Evolutionary conservation across 2,888 invertebrate species (phyloP).

Genomic region (Oscheius sp.): DNA sequence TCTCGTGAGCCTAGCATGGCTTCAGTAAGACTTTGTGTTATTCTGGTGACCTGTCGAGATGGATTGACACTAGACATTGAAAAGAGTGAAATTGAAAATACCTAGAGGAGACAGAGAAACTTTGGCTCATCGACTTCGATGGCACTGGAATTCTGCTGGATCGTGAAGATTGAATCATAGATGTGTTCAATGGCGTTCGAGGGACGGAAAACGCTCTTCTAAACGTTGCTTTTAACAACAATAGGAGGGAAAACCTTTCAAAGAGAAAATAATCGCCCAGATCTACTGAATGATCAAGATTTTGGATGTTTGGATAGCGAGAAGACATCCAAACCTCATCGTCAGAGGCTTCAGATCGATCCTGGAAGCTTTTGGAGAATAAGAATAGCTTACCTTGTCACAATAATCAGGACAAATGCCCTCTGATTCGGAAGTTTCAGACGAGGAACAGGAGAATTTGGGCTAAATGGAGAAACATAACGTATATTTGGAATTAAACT

Average conservation of each 20-base stretch:
- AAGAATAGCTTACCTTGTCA: conserved; percentile 17
- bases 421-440: conserved; percentile 35
- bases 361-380: neutral
- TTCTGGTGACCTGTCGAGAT: neutral
- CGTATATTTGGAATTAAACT: too few species aligned
- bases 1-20: conserved; percentile 39
- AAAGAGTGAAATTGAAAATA: neutral
- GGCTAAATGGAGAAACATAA: too few species aligned
- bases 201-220: conserved; percentile 21
- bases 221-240: neutral
- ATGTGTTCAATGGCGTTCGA: conserved; percentile 22
- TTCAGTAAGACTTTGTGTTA: conserved; percentile 16
- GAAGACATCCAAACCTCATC: conserved; percentile 21
- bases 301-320: conserved; percentile 10
- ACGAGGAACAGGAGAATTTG: conserved; percentile 31
- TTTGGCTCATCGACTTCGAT: conserved; percentile 39
- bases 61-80: neutral
- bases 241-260: neutral
- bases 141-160: conserved; percentile 39
- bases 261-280: conserved; percentile 19
- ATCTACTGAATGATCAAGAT: conserved; percentile 26
- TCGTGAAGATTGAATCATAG: conserved; percentile 27
- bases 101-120: conserved; percentile 33
- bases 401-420: conserved; percentile 39
- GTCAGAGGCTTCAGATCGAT: neutral